Evolutionary conservation across 2,888 invertebrate species (phyloP).

Genomic region (Blomia tropicalis): DNA sequence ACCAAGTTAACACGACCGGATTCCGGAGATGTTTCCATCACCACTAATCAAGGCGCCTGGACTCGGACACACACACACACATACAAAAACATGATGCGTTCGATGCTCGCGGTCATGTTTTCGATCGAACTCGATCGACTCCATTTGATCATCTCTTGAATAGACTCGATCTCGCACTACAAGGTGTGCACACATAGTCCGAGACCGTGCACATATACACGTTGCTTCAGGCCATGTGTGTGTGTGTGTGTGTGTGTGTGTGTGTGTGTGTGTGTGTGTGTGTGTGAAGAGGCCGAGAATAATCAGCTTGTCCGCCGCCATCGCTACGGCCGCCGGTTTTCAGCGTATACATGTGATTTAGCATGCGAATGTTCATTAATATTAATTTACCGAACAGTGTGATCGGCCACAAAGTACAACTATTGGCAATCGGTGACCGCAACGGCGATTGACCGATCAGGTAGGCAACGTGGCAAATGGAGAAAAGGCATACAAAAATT

Average conservation of each 20-base stretch:
- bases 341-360: neutral
- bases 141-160: too few relatives aligned
- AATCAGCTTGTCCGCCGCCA: too few relatives aligned
- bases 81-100: too few relatives aligned
- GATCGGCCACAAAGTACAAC: conserved; percentile 9
- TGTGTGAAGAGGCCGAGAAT: neutral
- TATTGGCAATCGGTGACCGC: neutral
- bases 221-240: neutral
- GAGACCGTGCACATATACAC: too few relatives aligned
- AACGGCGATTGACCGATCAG: too few relatives aligned
- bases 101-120: neutral
- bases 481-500: neutral
- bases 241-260: neutral
- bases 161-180: neutral
- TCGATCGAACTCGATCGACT: neutral
- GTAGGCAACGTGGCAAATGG: neutral
- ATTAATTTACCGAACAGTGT: neutral
- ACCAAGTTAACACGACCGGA: neutral
- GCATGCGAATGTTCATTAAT: neutral
- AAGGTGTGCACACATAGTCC: too few relatives aligned
- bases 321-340: too few relatives aligned
- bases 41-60: neutral
- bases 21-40: neutral
- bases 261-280: neutral
- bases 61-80: neutral